Evolutionary conservation across 1,140 invertebrate genomes (phyloP).

Genomic region (Oncopeltus fasciatus): DNA sequence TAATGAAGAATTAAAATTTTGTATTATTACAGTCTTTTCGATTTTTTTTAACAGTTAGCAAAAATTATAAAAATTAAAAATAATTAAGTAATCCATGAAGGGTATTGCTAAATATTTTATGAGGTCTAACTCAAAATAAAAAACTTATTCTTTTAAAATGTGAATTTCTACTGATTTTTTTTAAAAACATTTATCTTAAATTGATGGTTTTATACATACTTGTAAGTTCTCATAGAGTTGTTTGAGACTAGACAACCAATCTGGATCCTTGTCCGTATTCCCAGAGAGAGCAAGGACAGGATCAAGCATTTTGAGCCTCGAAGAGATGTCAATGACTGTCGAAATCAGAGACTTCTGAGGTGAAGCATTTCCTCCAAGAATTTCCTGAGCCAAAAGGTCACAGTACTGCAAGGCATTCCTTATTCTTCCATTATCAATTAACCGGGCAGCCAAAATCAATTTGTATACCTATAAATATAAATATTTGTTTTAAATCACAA

Average conservation of each 20-base stretch:
- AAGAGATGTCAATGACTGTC: conserved; percentile 17
- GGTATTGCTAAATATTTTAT: too few relatives aligned
- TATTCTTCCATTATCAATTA: conserved; percentile 42
- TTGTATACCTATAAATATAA: conserved; percentile 46
- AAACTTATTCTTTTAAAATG: too few relatives aligned
- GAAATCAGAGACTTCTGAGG: neutral
- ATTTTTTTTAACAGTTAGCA: too few relatives aligned
- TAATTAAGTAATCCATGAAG: too few relatives aligned
- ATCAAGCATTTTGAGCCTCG: conserved; percentile 19
- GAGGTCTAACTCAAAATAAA: too few relatives aligned
- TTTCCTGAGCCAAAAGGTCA: conserved; percentile 51
- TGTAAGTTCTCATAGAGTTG: conserved; percentile 8
- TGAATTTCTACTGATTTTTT: too few relatives aligned
- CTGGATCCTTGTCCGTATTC: conserved; percentile 21
- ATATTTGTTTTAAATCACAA: conserved; percentile 11
- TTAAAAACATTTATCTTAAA: too few relatives aligned
- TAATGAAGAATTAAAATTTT: too few relatives aligned
- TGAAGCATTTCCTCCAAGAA: conserved; percentile 22
- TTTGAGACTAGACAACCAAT: conserved; percentile 21
- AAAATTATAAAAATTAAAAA: too few relatives aligned
- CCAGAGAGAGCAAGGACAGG: conserved; percentile 11
- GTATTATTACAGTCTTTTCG: too few relatives aligned
- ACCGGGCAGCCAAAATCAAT: conserved; percentile 51
- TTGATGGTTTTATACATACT: too few relatives aligned
- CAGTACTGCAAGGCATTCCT: conserved; percentile 60